phyloP scores from a whole-genome alignment of 1,140 invertebrate species.

The Acromyrmex heyeri region DNA sequence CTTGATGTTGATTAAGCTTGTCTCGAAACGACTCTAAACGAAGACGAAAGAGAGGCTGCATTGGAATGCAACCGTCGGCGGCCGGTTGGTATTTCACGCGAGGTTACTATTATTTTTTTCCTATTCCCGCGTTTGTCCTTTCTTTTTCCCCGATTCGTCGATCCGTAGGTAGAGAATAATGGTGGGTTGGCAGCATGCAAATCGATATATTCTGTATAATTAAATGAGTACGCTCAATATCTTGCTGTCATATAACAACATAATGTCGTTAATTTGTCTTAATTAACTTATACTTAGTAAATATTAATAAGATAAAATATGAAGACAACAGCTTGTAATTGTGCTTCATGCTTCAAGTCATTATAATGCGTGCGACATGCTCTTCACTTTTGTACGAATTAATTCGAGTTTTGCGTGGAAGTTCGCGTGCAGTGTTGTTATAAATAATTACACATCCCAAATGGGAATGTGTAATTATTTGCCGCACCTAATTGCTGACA shows the following conservation, averaged over 20 bases:
- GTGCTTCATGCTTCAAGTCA: neutral
- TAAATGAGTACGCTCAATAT: neutral
- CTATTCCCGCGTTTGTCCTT: constrained; percentile 3
- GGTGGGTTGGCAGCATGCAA: neutral
- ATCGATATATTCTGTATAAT: neutral
- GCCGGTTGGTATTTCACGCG: constrained; percentile 77
- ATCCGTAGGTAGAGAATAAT: constrained; percentile 39
- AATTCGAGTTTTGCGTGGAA: constrained; percentile 7
- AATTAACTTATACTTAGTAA: neutral
- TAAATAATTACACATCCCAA: constrained; percentile 6
- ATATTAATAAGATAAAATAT: neutral
- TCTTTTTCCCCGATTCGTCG: constrained; percentile 11
- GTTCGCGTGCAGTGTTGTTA: neutral
- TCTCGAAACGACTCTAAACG: constrained; percentile 47
- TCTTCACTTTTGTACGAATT: neutral
- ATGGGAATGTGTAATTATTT: constrained; percentile 7
- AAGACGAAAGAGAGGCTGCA: constrained; percentile 66
- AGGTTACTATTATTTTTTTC: constrained; percentile 59
- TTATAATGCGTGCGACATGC: constrained; percentile 12
- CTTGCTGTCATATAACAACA: neutral
- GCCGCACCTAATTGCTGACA: neutral
- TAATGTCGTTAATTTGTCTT: constrained; percentile 3
- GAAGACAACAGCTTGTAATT: neutral
- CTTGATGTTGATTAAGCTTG: neutral
- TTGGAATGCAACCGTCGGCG: constrained; percentile 78